A percentile compares a stretch with the other conserved stretches of the same genome.
Conservation (phyloP, 1,140 invertebrate genomes). For the Cyphomyrmex costatus region DNA sequence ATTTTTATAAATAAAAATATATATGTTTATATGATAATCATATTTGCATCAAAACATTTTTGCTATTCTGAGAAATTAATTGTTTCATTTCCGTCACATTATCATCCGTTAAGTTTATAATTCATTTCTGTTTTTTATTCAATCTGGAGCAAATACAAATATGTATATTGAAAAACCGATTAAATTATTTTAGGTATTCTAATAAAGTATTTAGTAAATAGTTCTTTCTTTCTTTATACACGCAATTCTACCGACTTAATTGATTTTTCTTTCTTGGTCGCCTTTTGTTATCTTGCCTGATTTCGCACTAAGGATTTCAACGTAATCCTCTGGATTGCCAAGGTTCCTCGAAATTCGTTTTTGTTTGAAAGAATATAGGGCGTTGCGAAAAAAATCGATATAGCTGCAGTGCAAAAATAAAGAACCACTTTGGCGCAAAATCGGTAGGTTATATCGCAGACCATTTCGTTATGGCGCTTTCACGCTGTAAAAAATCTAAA, state of each 20-base stretch:
- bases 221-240: neutral
- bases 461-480: neutral
- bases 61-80: neutral
- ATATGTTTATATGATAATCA: neutral
- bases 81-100: conserved; percentile 2
- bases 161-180: neutral
- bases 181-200: neutral
- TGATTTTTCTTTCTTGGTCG: conserved; percentile 31
- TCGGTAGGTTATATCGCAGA: neutral
- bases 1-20: neutral
- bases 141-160: neutral
- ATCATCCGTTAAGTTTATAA: neutral
- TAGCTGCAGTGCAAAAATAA: conserved; percentile 29
- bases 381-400: conserved; percentile 44
- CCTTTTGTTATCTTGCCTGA: conserved; percentile 30
- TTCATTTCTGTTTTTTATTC: neutral
- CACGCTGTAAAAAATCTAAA: conserved; percentile 25
- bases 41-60: neutral
- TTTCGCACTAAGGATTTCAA: conserved; percentile 15
- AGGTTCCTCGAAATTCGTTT: conserved; percentile 17
- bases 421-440: conserved; percentile 15
- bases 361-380: conserved; percentile 33
- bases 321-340: conserved; percentile 34
- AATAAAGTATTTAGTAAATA: neutral
- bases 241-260: neutral